Evolutionary conservation across 2,113 vertebrate species (phyloP).

Genomic region (Menura novaehollandiae): DNA sequence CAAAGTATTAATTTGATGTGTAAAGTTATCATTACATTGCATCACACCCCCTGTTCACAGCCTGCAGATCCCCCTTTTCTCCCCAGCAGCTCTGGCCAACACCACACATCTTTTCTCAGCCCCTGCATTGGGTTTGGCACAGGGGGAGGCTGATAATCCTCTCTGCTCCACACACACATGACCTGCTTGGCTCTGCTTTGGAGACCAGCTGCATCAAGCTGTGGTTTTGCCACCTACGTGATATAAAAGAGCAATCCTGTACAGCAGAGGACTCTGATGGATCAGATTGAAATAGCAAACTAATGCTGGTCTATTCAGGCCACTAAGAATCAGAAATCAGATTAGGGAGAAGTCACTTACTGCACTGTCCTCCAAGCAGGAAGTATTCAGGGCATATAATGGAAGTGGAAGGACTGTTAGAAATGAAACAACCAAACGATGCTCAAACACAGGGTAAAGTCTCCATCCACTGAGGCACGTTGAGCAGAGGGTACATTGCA

Average conservation of each 20-base stretch:
- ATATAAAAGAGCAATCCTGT: background rate
- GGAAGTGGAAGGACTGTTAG: background rate
- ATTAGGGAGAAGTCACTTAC: slow-evolving; percentile 44
- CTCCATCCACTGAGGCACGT: background rate
- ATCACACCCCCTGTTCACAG: background rate
- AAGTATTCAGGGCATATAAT: background rate
- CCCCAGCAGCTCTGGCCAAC: background rate
- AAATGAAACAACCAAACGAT: background rate
- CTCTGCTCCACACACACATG: background rate
- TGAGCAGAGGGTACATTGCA: background rate
- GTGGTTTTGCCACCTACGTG: background rate
- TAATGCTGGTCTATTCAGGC: slow-evolving; percentile 55
- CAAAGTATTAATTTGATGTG: background rate
- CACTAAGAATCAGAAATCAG: slow-evolving; percentile 51
- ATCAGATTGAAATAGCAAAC: slow-evolving; percentile 62
- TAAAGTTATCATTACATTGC: background rate
- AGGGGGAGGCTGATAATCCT: background rate
- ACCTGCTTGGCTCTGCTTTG: background rate
- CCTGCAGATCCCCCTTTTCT: background rate
- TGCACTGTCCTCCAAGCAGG: background rate
- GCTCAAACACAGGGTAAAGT: background rate
- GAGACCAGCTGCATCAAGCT: background rate
- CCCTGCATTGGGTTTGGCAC: background rate
- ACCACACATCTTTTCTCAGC: background rate
- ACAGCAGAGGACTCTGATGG: slow-evolving; percentile 16